These are phyloP conservation scores for Spermophilus dauricus DNA, from an alignment of 2,113 vertebrate species.

Conservation along the genomic window DNA sequence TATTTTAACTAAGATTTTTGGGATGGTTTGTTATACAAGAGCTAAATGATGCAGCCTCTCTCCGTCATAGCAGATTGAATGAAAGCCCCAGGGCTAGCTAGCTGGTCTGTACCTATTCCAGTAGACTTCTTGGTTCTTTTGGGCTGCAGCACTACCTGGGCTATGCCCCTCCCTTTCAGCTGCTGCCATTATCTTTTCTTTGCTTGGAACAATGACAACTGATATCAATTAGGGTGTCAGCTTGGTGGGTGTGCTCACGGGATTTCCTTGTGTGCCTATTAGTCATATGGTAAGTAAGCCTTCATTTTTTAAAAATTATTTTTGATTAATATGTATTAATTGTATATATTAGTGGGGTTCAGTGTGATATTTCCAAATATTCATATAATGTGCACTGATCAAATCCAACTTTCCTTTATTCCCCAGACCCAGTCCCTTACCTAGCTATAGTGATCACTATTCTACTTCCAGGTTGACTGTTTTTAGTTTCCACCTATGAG, in stretches of 20 bases:
- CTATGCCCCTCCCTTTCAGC: background rate
- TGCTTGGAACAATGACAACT: background rate
- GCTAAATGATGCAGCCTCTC: background rate
- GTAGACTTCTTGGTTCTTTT: background rate
- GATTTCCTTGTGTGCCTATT: background rate
- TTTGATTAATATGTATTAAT: background rate
- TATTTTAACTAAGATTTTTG: constrained; percentile 5
- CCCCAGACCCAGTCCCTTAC: background rate
- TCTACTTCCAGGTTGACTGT: background rate
- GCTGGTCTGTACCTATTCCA: background rate
- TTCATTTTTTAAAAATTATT: background rate
- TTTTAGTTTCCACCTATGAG: background rate
- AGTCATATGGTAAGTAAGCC: background rate
- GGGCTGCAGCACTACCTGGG: background rate
- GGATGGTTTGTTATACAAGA: background rate
- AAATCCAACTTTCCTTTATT: background rate
- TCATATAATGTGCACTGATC: background rate
- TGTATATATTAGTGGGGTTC: background rate
- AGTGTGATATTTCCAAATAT: background rate
- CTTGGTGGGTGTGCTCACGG: background rate
- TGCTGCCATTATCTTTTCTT: background rate
- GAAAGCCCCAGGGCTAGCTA: background rate
- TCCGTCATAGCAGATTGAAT: background rate
- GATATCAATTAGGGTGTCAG: background rate
- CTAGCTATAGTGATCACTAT: background rate